Evolutionary conservation across 2,888 invertebrate genomes (phyloP), one percentile per base, ranked within the genome.

Genomic region (Perithous albicinctus): DNA sequence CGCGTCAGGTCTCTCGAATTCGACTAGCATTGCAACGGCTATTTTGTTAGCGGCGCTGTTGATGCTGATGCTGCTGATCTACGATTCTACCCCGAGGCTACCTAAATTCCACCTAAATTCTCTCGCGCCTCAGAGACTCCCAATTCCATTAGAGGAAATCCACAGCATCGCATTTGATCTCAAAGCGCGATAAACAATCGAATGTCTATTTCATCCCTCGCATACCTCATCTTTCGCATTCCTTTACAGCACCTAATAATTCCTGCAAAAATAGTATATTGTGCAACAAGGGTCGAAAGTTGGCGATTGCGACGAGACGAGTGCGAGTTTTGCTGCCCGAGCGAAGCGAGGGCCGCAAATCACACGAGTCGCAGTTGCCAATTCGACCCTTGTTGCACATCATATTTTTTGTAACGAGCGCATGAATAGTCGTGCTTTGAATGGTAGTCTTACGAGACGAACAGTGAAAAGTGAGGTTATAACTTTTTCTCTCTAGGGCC

Each of bases 111-210:
- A 41, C 56, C 70, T 56, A 29, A 70, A 70, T 70, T 69, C 76
- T 54, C 78, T 78, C 69, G 78, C 64, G 78, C 81, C 74, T 78
- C 59, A 48, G 64, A 78, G 74, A 69, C 54, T 72, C 46, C 51
- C 76, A 79, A 79, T 82, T 79, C 76, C 72, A 82, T 79, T 76
- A 82, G 75, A 41, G 56, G 66, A 78, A 82, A 78, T 82, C 74
- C 70, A 61, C 74, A 59, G 29, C 48, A 64, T 63, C 23, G 43
- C 32, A 43, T 56, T 54, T 35, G 43, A 41, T 43, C 35, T 64
- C 64, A 54, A 48, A 23, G 38, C 54, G 12, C 20, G 38, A 48
- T 26, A n/a, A 18, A 32, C 66, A 78, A 56, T 63, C 38, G 26
- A 5, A 8, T 43, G 4, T 20, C 29, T 56, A 41, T 20, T 20